Conservation (phyloP, 2,888 invertebrate genomes). For the Caenorhabditis sp. region DNA sequence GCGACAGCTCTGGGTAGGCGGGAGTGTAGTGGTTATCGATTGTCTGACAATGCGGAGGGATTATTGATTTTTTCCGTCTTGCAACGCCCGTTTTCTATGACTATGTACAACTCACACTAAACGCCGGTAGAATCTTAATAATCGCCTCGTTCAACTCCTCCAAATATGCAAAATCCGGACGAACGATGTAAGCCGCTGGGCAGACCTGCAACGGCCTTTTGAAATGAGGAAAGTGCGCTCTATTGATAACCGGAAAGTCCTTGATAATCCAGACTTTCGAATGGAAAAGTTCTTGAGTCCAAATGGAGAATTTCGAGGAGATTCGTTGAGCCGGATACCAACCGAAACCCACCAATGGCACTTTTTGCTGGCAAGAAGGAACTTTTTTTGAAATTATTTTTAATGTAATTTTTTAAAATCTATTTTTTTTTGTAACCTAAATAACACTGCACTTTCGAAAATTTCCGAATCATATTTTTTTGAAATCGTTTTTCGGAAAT, state of each 20-base stretch:
- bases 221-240: neutral
- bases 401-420: too few relatives aligned
- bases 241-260: slow-evolving; percentile 49
- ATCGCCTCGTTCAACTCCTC: slow-evolving; percentile 50
- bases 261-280: slow-evolving; percentile 57
- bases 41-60: slow-evolving; percentile 22
- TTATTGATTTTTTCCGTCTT: too few relatives aligned
- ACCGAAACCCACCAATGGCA: slow-evolving; percentile 59
- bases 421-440: too few relatives aligned
- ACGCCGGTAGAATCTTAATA: slow-evolving; percentile 57
- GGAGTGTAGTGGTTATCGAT: slow-evolving; percentile 66
- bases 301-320: slow-evolving; percentile 55
- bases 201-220: slow-evolving; percentile 42
- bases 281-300: slow-evolving; percentile 59
- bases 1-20: slow-evolving; percentile 50
- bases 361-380: slow-evolving; percentile 47
- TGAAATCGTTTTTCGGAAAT: too few relatives aligned
- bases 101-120: slow-evolving; percentile 44
- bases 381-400: too few relatives aligned
- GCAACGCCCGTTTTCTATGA: too few relatives aligned
- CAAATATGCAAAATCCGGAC: slow-evolving; percentile 42
- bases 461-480: too few relatives aligned
- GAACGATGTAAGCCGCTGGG: slow-evolving; percentile 58
- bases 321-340: slow-evolving; percentile 66
- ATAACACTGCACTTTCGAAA: too few relatives aligned